Percentiles rank a stretch among this genome's conserved stretches.
These are phyloP conservation scores for Piezodorus guildinii DNA, from an alignment of 1,140 invertebrate genomes.

Conservation along the genomic window DNA sequence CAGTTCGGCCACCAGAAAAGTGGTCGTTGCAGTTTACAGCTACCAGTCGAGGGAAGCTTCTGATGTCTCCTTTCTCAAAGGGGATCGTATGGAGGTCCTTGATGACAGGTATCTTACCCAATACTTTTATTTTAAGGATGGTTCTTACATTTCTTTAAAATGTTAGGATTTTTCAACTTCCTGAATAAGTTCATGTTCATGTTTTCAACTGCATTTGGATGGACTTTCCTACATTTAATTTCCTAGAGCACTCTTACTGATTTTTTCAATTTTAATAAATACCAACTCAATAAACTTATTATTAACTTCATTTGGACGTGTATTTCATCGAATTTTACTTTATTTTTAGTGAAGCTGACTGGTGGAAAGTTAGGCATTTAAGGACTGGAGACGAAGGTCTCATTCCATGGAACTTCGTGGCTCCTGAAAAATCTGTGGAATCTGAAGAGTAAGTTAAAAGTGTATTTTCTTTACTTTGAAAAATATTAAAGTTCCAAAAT, in stretches of 20 bases:
- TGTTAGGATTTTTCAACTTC: no score
- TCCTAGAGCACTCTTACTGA: no score
- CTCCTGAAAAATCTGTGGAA: conserved; percentile 82
- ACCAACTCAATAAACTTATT: no score
- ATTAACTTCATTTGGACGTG: no score
- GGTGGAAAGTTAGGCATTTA: conserved; percentile 86
- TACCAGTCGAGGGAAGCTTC: conserved; percentile 81
- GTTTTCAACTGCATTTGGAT: no score
- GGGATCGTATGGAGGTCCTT: conserved; percentile 79
- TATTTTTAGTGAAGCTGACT: conserved; percentile 61
- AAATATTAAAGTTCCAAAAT: no score
- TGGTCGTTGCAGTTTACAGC: conserved; percentile 82
- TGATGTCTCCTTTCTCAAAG: conserved; percentile 84
- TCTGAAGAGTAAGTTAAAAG: conserved; percentile 79
- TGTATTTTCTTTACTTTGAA: no score
- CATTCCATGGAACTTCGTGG: conserved; percentile 89
- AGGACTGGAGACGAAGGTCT: conserved; percentile 72
- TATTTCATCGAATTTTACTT: background rate
- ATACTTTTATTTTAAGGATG: background rate
- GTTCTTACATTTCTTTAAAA: no score
- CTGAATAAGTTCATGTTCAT: no score
- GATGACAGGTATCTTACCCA: conserved; percentile 52
- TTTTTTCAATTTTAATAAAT: no score
- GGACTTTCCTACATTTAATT: no score
- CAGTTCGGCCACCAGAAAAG: conserved; percentile 32